Percentiles rank a stretch among this genome's conserved stretches.
Conservation (phyloP, 1,140 invertebrate species). For the Thereuonema tuberculata region DNA sequence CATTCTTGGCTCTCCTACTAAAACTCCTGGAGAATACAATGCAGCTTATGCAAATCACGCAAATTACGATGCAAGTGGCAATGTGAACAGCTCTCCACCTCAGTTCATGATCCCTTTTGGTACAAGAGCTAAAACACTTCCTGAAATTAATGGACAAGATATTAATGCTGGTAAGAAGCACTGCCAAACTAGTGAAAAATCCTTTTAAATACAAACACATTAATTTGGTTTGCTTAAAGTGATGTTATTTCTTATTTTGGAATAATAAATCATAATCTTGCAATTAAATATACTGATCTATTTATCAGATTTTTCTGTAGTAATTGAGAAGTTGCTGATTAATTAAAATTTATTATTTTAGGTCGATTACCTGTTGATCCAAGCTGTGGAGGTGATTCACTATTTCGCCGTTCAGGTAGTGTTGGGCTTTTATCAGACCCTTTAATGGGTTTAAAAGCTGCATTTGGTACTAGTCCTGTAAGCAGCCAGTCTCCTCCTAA, state of each 20-base stretch:
- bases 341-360: too few species aligned
- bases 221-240: too few species aligned
- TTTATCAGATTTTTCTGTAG: too few species aligned
- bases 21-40: slow-evolving; percentile 26
- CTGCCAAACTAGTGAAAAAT: too few species aligned
- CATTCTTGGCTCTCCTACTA: slow-evolving; percentile 43
- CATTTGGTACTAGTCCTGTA: slow-evolving; percentile 1
- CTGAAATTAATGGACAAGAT: slow-evolving; percentile 42
- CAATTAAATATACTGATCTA: too few species aligned
- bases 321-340: too few species aligned
- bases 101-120: slow-evolving; percentile 46
- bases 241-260: too few species aligned
- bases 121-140: slow-evolving; percentile 55
- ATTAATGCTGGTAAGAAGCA: not conserved
- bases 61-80: not conserved
- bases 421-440: not conserved
- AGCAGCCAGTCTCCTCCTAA: not conserved
- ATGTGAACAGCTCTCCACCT: slow-evolving; percentile 32
- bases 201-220: too few species aligned
- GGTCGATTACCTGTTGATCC: too few species aligned
- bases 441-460: not conserved
- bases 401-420: not conserved
- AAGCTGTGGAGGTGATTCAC: not conserved
- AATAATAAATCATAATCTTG: too few species aligned
- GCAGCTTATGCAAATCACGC: slow-evolving; percentile 7